These are phyloP conservation scores for Drosophila subobscura DNA, from an alignment of 1,140 invertebrate genomes.

Conservation along the genomic window DNA sequence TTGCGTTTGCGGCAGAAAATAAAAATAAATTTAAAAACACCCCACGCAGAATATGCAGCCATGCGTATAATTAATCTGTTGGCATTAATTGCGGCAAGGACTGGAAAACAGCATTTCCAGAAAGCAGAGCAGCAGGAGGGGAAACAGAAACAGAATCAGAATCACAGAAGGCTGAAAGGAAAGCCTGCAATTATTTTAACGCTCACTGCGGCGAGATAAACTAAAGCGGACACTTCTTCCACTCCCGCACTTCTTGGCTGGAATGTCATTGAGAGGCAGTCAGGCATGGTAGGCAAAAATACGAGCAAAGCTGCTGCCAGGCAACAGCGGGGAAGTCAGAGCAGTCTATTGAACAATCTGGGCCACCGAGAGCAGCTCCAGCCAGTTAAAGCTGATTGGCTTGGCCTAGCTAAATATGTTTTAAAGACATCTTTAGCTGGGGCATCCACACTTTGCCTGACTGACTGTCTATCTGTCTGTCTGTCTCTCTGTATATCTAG, in stretches of 20 bases:
- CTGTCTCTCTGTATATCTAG: neutral
- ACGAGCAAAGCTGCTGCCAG: conserved; percentile 39
- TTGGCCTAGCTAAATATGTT: conserved; percentile 58
- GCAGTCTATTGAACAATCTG: conserved; percentile 47
- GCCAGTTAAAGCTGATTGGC: conserved; percentile 44
- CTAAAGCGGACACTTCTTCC: conserved; percentile 44
- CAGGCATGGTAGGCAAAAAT: conserved; percentile 62
- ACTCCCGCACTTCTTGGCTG: conserved; percentile 12
- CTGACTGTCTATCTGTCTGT: conserved; percentile 3
- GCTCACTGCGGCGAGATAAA: conserved; percentile 57
- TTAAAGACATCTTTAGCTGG: conserved; percentile 56
- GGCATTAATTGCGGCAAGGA: conserved; percentile 76
- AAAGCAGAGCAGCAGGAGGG: neutral
- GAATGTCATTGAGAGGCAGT: conserved; percentile 68
- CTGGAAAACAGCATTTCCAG: conserved; percentile 62
- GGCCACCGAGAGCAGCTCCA: neutral
- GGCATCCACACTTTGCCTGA: conserved; percentile 14
- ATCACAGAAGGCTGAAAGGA: conserved; percentile 22
- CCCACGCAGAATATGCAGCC: conserved; percentile 59
- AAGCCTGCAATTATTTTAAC: conserved; percentile 66
- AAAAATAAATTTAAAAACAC: conserved; percentile 59
- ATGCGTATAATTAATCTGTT: conserved; percentile 81
- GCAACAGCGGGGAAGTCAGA: conserved; percentile 16
- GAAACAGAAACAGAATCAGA: conserved; percentile 19
- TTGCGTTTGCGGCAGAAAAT: conserved; percentile 38